Evolutionary conservation across 2,113 vertebrate species (phyloP).

Genomic region (Cebus imitator): DNA sequence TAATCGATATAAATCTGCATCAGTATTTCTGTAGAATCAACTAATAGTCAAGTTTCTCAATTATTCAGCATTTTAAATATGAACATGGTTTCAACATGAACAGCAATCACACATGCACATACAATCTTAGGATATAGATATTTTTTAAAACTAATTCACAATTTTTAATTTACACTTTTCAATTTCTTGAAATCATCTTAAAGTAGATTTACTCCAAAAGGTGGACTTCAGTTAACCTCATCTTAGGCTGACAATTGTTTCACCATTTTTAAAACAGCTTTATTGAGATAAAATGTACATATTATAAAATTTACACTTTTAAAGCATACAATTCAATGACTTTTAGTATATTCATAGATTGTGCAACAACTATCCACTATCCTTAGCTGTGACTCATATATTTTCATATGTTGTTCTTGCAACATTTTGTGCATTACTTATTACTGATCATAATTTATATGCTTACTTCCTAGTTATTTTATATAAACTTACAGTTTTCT

Average conservation of each 20-base stretch:
- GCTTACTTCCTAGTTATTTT: neutral
- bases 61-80: neutral
- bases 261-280: neutral
- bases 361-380: neutral
- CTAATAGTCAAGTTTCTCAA: neutral
- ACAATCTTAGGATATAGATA: neutral
- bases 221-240: neutral
- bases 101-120: neutral
- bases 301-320: neutral
- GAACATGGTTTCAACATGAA: neutral
- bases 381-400: neutral
- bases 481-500: neutral
- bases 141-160: neutral
- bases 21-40: neutral
- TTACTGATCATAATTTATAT: neutral
- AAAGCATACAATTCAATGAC: neutral
- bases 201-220: neutral
- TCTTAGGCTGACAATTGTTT: neutral
- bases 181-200: neutral
- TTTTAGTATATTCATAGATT: neutral
- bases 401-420: neutral
- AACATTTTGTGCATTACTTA: neutral
- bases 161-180: neutral
- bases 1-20: neutral
- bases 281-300: neutral